Evolutionary conservation across 2,888 invertebrate genomes (phyloP).

Genomic region (Morinoia aosen): DNA sequence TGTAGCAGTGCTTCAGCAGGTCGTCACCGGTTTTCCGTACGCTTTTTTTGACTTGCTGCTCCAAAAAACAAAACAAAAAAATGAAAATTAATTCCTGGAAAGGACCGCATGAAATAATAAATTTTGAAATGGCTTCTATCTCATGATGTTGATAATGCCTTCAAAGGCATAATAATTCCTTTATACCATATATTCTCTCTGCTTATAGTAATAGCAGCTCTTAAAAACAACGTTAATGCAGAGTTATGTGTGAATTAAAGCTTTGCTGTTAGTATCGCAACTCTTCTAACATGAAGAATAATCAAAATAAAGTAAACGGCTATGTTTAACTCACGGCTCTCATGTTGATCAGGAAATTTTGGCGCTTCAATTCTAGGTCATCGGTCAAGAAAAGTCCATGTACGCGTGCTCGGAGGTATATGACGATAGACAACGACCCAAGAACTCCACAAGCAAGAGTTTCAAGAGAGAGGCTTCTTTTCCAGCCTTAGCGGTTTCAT

Average conservation of each 20-base stretch:
- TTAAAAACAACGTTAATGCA: background rate
- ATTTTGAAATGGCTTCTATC: background rate
- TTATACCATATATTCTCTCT: background rate
- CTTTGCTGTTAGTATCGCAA: background rate
- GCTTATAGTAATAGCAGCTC: background rate
- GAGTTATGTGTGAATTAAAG: background rate
- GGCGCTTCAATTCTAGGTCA: background rate
- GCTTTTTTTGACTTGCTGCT: background rate
- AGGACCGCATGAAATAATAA: background rate
- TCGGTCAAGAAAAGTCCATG: background rate
- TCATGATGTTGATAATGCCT: background rate
- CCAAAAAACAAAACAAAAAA: background rate
- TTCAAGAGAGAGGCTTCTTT: conserved; percentile 7
- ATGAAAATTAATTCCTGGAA: background rate
- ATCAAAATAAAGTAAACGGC: too few relatives aligned
- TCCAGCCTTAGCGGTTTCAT: conserved; percentile 23
- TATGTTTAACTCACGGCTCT: background rate
- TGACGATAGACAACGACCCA: conserved; percentile 61
- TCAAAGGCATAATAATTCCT: background rate
- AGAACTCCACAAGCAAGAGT: conserved; percentile 57
- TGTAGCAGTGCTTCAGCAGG: conserved; percentile 8
- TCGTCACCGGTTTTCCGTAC: background rate
- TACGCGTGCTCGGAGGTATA: background rate
- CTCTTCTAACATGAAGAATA: too few relatives aligned
- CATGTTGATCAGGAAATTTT: background rate